A percentile compares a stretch with the other conserved stretches of the same genome.
phyloP scores from a whole-genome alignment of 2,797 vertebrate species.

The Lepus townsendii region DNA sequence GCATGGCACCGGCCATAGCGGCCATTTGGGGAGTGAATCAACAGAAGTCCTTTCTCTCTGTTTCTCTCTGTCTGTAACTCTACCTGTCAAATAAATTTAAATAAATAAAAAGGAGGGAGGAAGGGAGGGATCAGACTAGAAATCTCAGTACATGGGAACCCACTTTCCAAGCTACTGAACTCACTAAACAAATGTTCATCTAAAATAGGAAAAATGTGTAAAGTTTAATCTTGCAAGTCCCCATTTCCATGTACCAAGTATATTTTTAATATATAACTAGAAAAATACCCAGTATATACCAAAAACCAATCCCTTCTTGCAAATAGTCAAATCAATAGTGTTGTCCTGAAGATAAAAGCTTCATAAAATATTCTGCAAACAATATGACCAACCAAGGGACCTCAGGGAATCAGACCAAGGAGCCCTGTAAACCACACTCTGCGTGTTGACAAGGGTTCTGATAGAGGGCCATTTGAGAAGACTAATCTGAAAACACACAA shows the following conservation, averaged over 20 bases:
- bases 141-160: background rate
- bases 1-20: no score
- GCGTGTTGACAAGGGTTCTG: slow-evolving; percentile 36
- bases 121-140: background rate
- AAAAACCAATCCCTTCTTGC: slow-evolving; percentile 25
- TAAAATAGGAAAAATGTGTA: slow-evolving; percentile 32
- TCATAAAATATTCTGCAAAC: slow-evolving; percentile 22
- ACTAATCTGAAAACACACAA: slow-evolving; percentile 56
- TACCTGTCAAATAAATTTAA: no score
- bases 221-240: slow-evolving; percentile 32
- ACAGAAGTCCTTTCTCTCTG: no score
- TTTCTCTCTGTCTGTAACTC: no score
- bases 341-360: slow-evolving; percentile 5
- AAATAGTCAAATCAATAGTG: slow-evolving; percentile 25
- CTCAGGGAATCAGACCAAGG: background rate
- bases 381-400: background rate
- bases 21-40: no score
- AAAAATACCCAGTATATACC: slow-evolving; percentile 52
- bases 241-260: background rate
- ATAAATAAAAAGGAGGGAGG: no score
- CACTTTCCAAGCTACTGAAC: slow-evolving; percentile 1
- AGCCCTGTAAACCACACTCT: slow-evolving; percentile 25
- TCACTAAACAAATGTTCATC: slow-evolving; percentile 37
- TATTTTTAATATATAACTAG: slow-evolving; percentile 20
- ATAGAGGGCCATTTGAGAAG: slow-evolving; percentile 41